Evolutionary conservation across 2,113 vertebrate genomes (phyloP), one percentile per base, ranked within the genome.

Genomic region (Trinectes maculatus): DNA sequence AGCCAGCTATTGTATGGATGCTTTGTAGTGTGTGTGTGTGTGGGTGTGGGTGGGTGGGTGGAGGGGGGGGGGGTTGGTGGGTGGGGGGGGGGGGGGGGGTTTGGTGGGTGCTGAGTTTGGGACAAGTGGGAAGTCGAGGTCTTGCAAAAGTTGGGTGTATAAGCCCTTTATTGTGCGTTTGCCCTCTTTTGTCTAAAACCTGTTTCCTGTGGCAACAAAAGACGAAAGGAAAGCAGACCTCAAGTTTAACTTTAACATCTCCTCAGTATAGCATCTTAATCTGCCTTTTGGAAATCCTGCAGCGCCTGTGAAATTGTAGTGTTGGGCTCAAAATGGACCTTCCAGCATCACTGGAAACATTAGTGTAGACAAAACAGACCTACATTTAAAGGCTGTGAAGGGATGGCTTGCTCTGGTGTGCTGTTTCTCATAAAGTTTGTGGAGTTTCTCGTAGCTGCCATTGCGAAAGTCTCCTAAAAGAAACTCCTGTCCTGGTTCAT

Each of bases 1-100:
- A 88, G 76, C 46, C 55, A 8, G 55, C 74, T 71, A 64, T 82
- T 88, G 71, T 87, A 63, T 55, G 76, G 46, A 16, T 6, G 25
- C 70, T 80, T 82, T 86, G 77, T n/a, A n/a, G n/a, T n/a, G n/a
- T n/a, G n/a, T n/a, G n/a, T n/a, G n/a, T 87, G 77, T 10, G 8
- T 15, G 43, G 33, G 26, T 26, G 13, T 37, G 62, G 55, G 57
- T 57, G 49, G 36, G 16, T 11, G 10, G 8, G 8, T 6, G 15
- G 26, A 42, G 37, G 65, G 21, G n/a, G n/a, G n/a, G n/a, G n/a
- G n/a, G n/a, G n/a, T n/a, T n/a, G n/a, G n/a, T n/a, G n/a, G n/a
- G n/a, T n/a, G n/a, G n/a, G n/a, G n/a, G n/a, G n/a, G n/a, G n/a
- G n/a, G n/a, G n/a, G n/a, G n/a, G n/a, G n/a, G n/a, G n/a, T n/a